These are phyloP conservation scores for Sicus ferrugineus DNA, from an alignment of 2,888 invertebrate species.

Conservation along the genomic window DNA sequence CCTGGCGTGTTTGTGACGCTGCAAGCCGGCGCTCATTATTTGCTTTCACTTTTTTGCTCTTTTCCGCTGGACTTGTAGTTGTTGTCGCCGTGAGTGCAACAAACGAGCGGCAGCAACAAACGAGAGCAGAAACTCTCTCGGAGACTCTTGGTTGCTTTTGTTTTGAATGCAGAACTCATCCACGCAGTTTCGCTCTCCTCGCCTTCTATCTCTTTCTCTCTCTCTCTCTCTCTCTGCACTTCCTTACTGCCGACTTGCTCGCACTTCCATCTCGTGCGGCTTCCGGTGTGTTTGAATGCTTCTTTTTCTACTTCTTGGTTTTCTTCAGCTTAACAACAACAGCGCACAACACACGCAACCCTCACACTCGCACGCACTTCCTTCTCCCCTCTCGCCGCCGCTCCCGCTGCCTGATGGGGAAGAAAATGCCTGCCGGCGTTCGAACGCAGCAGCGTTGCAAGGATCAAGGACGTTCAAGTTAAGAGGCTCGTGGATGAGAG, in stretches of 20 bases:
- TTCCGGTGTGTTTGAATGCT: slow-evolving; percentile 56
- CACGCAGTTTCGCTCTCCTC: slow-evolving; percentile 27
- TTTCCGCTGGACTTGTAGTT: slow-evolving; percentile 11
- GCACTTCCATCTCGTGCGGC: slow-evolving; percentile 54
- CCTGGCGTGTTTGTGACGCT: slow-evolving; percentile 22
- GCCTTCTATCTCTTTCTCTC: slow-evolving; percentile 28
- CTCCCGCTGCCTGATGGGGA: not conserved
- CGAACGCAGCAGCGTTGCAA: slow-evolving; percentile 55
- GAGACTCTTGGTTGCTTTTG: not conserved
- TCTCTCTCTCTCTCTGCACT: slow-evolving; percentile 26
- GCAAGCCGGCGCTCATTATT: slow-evolving; percentile 22
- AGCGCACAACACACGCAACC: slow-evolving; percentile 27
- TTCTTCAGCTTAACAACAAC: slow-evolving; percentile 42
- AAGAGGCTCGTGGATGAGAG: slow-evolving; percentile 29
- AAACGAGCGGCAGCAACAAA: not conserved
- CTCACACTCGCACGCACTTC: slow-evolving; percentile 21
- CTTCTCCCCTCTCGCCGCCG: slow-evolving; percentile 9
- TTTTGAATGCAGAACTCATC: not conserved
- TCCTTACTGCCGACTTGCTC: slow-evolving; percentile 29
- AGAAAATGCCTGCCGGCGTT: not conserved
- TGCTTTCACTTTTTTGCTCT: slow-evolving; percentile 42
- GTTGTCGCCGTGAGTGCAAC: slow-evolving; percentile 26
- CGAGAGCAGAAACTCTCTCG: too few relatives aligned
- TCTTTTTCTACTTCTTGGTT: slow-evolving; percentile 39
- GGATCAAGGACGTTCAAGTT: slow-evolving; percentile 65